Base-by-base conservation (phyloP, 2,113 vertebrate species). In the Cinclus mexicanus region DNA sequence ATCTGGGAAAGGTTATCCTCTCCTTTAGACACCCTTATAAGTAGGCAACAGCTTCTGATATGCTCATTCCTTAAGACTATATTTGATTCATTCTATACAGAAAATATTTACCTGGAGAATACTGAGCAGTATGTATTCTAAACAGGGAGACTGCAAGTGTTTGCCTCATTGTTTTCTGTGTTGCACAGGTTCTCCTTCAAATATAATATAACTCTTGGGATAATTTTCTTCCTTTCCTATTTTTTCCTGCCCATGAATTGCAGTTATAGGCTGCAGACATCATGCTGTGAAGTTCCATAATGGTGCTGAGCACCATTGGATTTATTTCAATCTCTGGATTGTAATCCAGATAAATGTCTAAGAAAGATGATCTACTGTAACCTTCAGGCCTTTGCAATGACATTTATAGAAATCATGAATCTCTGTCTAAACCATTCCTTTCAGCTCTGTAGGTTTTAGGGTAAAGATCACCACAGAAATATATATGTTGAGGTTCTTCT, bases 401-500 rank as follows among this genome's bases (percentile, higher is more conserved):
- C 12, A 50, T 70, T 89, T 61, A 29, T 12, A 55, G 39, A 70
- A 81, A 70, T 25, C 35, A 68, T 10, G 6, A 68, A 55, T 46
- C 14, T 70, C 20, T 81, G 23, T 46, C n/a, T n/a, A 83, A 65
- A 63, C 1, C 5, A 46, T 61, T 69, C 68, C 55, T 76, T 86
- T 91, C 23, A 52, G 8, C 72, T 94, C 59, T 61, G 7, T 46
- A 59, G 33, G 6, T 83, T 20, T n/a, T 57, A 53, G 5, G 7
- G 11, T 83, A 74, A 78, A 74, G 24, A 72, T 60, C 19, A 59
- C 22, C 31, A 72, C 20, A 69, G 57, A 94, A 88, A 57, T 2
- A 37, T 4, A 47, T 5, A 25, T 1, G 0, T 9, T 16, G 11
- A 56, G 2, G 5, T 25, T 44, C 5, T 49, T 70, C 28, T 72